Evolutionary conservation across 2,888 invertebrate species (phyloP).

Genomic region (Orchestes rusci): DNA sequence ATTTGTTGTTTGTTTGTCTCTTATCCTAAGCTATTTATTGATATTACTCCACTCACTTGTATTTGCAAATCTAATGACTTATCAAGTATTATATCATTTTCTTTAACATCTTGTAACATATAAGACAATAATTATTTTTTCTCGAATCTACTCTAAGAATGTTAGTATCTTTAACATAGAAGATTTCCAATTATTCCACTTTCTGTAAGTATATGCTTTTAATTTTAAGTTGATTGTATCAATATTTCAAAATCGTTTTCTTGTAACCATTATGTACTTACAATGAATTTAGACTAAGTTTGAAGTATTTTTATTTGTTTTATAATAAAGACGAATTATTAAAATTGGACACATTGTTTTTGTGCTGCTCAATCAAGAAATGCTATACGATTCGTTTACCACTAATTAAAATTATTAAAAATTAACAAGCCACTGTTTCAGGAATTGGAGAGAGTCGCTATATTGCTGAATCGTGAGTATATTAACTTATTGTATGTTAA

Average conservation of each 20-base stretch:
- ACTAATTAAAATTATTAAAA: neutral
- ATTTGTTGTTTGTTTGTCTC: no score
- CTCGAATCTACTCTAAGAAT: constrained; percentile 20
- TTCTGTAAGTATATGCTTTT: no score
- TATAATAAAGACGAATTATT: constrained; percentile 39
- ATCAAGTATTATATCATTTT: no score
- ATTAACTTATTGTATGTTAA: neutral
- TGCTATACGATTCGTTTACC: constrained; percentile 7
- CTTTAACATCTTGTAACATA: constrained; percentile 29
- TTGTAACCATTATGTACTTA: constrained; percentile 40
- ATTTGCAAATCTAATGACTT: no score
- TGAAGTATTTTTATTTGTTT: constrained; percentile 41
- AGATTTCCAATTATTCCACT: no score
- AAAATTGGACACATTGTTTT: constrained; percentile 8
- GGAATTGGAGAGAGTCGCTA: constrained; percentile 12
- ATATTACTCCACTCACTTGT: no score
- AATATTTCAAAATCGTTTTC: no score
- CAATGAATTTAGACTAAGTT: constrained; percentile 38
- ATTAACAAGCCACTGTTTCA: constrained; percentile 8
- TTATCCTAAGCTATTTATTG: no score
- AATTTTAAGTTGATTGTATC: no score
- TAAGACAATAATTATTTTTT: constrained; percentile 33
- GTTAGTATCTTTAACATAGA: no score
- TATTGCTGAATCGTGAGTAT: constrained; percentile 21
- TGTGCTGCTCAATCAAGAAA: no score